A percentile compares a stretch with the other conserved stretches of the same genome.
Conservation (phyloP, 1,140 invertebrate genomes). For the Protaetia brevitarsis region DNA sequence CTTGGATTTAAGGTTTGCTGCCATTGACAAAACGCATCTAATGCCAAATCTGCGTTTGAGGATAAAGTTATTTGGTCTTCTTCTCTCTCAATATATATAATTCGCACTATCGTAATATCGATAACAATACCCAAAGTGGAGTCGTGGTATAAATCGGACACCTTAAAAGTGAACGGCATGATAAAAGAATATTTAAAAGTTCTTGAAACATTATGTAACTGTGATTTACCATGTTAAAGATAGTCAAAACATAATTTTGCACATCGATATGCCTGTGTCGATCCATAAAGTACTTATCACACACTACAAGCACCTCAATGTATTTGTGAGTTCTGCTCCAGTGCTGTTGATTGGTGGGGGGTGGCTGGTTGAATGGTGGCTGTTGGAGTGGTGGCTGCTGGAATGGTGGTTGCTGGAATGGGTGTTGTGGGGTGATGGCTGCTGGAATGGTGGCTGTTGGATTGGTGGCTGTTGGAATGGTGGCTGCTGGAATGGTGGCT, state of each 20-base stretch:
- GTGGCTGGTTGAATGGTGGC: too few relatives aligned
- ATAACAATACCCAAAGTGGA: slow-evolving; percentile 59
- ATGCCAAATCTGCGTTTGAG: slow-evolving; percentile 55
- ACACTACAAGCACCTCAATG: slow-evolving; percentile 61
- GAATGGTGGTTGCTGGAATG: too few relatives aligned
- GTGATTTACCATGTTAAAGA: slow-evolving; percentile 61
- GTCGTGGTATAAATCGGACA: slow-evolving; percentile 57
- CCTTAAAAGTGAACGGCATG: slow-evolving; percentile 34
- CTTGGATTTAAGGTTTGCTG: slow-evolving; percentile 58
- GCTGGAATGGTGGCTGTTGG: too few relatives aligned
- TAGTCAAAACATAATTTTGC: slow-evolving; percentile 60
- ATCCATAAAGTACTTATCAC: slow-evolving; percentile 58
- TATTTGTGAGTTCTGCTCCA: slow-evolving; percentile 51
- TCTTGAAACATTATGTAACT: background rate
- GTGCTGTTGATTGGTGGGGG: slow-evolving; percentile 36
- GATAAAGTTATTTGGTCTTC: slow-evolving; percentile 46
- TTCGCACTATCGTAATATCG: slow-evolving; percentile 58
- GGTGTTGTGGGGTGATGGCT: too few relatives aligned
- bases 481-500: too few relatives aligned
- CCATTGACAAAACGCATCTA: slow-evolving; percentile 61
- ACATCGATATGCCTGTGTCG: slow-evolving; percentile 59
- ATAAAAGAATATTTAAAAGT: background rate
- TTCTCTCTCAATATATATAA: slow-evolving; percentile 54
- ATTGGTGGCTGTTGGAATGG: too few relatives aligned
- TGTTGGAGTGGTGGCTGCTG: too few relatives aligned